Percentiles rank a stretch among this genome's conserved stretches.
These are phyloP conservation scores for Toxotes chatareus DNA, from an alignment of 2,113 vertebrate genomes.

Conservation along the genomic window DNA sequence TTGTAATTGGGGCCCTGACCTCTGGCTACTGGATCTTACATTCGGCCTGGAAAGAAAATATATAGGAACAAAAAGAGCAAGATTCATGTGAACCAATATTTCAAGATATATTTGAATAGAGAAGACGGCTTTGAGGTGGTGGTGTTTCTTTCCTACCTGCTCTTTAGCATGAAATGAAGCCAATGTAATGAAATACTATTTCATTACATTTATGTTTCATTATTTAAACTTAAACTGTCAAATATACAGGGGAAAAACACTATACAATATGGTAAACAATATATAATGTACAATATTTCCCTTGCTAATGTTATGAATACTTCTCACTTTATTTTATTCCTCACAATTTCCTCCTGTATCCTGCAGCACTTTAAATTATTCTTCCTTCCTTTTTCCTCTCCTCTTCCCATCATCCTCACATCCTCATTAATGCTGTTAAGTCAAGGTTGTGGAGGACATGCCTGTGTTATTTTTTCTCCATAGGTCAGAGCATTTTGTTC, in stretches of 20 bases:
- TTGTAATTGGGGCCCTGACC: background rate
- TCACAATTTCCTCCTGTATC: background rate
- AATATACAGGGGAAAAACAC: background rate
- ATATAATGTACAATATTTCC: background rate
- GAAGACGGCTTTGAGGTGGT: too few relatives aligned
- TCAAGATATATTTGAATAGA: too few relatives aligned
- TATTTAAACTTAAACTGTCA: background rate
- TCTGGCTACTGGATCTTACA: background rate
- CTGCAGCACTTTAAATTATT: background rate
- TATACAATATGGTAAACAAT: too few relatives aligned
- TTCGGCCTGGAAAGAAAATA: background rate
- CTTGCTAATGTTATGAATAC: background rate
- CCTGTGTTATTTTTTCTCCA: constrained; percentile 29
- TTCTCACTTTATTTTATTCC: background rate
- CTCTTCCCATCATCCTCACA: background rate
- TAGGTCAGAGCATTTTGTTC: constrained; percentile 61
- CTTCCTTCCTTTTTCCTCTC: accelerated
- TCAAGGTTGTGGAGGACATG: constrained; percentile 5
- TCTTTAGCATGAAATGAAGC: background rate
- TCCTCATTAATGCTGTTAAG: constrained; percentile 20
- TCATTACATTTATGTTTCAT: background rate
- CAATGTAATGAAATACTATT: background rate
- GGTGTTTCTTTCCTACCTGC: too few relatives aligned
- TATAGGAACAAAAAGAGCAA: too few relatives aligned
- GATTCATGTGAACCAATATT: background rate